Percentiles rank a stretch among this genome's conserved stretches.
Evolutionary conservation across 2,888 invertebrate genomes (phyloP).

Genomic region (Ormyrus labotus): DNA sequence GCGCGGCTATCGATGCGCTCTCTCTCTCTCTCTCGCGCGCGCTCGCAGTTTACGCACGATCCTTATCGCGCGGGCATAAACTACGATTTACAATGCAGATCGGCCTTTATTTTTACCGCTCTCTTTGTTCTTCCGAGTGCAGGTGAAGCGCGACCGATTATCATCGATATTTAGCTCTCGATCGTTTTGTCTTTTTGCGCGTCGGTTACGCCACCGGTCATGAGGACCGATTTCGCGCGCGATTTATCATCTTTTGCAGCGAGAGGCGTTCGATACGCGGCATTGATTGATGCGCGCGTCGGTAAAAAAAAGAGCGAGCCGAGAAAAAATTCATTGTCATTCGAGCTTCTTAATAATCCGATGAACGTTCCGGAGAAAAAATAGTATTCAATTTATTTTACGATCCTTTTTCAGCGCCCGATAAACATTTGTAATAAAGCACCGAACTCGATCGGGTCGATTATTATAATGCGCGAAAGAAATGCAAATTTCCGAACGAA

Average conservation of each 20-base stretch:
- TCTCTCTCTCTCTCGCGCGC: background rate
- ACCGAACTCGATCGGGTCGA: no score
- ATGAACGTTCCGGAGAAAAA: no score
- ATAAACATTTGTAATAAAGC: no score
- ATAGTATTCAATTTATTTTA: no score
- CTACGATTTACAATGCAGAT: conserved; percentile 39
- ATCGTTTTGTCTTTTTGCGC: background rate
- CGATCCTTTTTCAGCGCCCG: no score
- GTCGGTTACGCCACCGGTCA: background rate
- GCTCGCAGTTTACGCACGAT: background rate
- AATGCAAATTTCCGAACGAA: no score
- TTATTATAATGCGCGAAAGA: no score
- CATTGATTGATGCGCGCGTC: background rate
- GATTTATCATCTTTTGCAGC: conserved; percentile 10
- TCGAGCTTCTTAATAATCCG: no score
- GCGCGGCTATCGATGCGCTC: background rate
- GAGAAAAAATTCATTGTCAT: no score
- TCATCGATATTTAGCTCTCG: conserved; percentile 7
- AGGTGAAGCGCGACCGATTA: conserved; percentile 7
- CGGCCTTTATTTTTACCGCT: conserved; percentile 24
- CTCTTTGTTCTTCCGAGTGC: conserved; percentile 13
- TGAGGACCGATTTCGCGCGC: background rate
- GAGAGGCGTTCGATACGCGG: background rate
- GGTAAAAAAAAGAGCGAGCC: no score
- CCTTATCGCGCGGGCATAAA: background rate